phyloP scores from a whole-genome alignment of 2,888 invertebrate species.

The Heteromurus nitidus region DNA sequence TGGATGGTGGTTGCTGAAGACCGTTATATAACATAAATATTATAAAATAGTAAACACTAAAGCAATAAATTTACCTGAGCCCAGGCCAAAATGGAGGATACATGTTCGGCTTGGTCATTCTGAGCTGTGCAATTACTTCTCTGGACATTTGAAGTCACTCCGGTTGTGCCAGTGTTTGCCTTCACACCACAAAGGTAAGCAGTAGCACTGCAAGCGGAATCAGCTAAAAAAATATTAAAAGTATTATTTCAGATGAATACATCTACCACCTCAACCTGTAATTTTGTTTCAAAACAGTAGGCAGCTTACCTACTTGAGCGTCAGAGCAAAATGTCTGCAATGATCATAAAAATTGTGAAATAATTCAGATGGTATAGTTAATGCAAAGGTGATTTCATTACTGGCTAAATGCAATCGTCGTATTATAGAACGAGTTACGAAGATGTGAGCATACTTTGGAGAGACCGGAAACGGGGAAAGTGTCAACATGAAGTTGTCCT shows the following conservation, averaged over 20 bases:
- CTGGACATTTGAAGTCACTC: conserved; percentile 82
- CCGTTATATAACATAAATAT: conserved; percentile 38
- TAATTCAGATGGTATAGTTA: no score
- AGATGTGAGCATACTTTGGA: conserved; percentile 73
- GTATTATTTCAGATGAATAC: neutral
- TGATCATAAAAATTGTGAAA: neutral
- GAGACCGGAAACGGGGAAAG: conserved; percentile 58
- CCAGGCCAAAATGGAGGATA: conserved; percentile 66
- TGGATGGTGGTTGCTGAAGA: no score
- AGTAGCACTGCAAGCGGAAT: conserved; percentile 78
- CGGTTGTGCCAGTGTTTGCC: conserved; percentile 85
- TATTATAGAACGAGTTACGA: conserved; percentile 15
- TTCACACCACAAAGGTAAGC: conserved; percentile 88
- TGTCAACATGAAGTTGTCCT: conserved; percentile 59
- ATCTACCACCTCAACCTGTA: conserved; percentile 74
- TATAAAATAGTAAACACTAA: neutral
- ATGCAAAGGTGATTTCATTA: no score
- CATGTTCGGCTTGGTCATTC: conserved; percentile 44
- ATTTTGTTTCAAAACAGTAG: neutral
- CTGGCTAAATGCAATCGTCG: conserved; percentile 73
- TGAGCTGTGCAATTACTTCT: conserved; percentile 61
- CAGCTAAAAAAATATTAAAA: conserved; percentile 3
- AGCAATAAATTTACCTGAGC: conserved; percentile 66
- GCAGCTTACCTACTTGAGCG: neutral
- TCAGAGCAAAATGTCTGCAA: conserved; percentile 21